Evolutionary conservation across 2,888 invertebrate species (phyloP), one percentile per base, ranked within the genome.

Genomic region (Strigamia transsilvanica): DNA sequence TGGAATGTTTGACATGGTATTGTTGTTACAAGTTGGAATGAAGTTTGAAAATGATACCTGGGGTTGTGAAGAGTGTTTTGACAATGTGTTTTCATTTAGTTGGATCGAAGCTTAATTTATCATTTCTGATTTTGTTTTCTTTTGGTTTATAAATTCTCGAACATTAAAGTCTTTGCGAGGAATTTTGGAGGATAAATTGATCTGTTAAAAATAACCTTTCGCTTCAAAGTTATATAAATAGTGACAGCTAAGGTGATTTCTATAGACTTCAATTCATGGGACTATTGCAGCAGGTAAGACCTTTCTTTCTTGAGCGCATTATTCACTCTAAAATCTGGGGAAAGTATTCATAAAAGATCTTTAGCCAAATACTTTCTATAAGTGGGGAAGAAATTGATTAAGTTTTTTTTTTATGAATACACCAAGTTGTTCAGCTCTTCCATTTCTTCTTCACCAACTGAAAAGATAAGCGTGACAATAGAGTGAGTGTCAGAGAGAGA

Each of bases 341-440:
- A 56, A 56, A 56, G 56, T 18, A 56, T 56, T 56, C 56, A 56
- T 56, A 18, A 56, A 56, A 56, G 56, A 56, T 56, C 18, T 56
- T 18, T 9, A n/a, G 51, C 5, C 13, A 51, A 51, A 15, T 15
- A 18, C n/a, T 56, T 56, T 56, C 10, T 10, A 38, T 38, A 38
- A 38, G 38, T 38, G 38, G 6, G 1, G 6, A 38, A 38, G 6
- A 9, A 38, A 38, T 38, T 38, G 38, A 38, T 38, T 38, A 38
- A 38, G 6, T 38, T 9, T 38, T 38, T 9, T 38, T 38, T 38
- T 38, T 38, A 38, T 38, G 38, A 38, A 38, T 38, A 38, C 38
- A 38, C 38, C 38, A 6, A 38, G 38, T 38, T 38, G 38, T 38
- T 38, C 38, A 38, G 38, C 6, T 38, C 6, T 38, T 38, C 38